These are phyloP conservation scores for Dinomys branickii DNA, from an alignment of 2,113 vertebrate genomes.

Conservation along the genomic window DNA sequence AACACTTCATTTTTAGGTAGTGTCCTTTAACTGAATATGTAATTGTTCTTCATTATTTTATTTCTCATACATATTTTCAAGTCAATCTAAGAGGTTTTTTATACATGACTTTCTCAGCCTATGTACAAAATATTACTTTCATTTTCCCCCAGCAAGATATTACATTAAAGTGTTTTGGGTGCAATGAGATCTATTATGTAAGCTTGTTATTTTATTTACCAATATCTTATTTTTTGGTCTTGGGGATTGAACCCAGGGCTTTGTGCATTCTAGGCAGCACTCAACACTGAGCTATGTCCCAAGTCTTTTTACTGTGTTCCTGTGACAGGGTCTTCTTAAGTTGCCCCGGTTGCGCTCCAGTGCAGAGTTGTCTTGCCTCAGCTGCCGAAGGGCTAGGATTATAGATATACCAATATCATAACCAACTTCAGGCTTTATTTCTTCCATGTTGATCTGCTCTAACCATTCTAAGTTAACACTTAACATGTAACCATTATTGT, in stretches of 20 bases:
- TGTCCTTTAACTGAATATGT: neutral
- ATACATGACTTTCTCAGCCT: neutral
- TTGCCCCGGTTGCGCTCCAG: neutral
- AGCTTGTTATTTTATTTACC: neutral
- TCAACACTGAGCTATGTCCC: neutral
- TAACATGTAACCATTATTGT: neutral
- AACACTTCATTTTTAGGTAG: neutral
- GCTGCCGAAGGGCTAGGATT: neutral
- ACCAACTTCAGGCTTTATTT: neutral
- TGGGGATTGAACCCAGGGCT: neutral
- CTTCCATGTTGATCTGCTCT: neutral
- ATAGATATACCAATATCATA: neutral
- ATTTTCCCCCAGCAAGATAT: neutral
- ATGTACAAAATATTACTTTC: neutral
- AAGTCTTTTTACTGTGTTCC: neutral
- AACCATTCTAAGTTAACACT: neutral
- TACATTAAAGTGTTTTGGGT: neutral
- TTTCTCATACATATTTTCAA: conserved; percentile 40
- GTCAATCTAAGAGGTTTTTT: neutral
- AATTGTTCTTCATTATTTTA: conserved; percentile 29
- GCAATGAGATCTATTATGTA: neutral
- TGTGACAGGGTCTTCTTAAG: neutral
- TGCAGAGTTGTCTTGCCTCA: neutral
- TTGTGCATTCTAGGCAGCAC: neutral
- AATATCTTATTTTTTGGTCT: neutral